Percentiles rank a stretch among this genome's conserved stretches.
These are phyloP conservation scores for Ceratina japonica DNA, from an alignment of 1,140 invertebrate species.

Conservation along the genomic window DNA sequence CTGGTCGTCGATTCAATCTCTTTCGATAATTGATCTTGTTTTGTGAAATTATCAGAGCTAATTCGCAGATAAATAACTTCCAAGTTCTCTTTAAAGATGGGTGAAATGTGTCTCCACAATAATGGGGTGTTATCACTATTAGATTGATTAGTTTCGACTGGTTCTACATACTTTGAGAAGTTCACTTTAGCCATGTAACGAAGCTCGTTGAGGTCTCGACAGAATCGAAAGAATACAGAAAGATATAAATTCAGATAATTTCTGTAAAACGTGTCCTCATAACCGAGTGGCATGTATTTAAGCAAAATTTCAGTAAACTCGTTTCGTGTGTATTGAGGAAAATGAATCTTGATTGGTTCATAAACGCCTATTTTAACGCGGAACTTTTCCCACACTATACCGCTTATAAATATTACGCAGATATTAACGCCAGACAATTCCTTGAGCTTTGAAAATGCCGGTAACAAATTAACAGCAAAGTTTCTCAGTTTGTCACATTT, in stretches of 20 bases:
- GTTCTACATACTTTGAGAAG: constrained; percentile 88
- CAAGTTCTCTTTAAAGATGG: constrained; percentile 86
- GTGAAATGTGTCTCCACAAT: constrained; percentile 89
- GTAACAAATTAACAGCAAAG: constrained; percentile 86
- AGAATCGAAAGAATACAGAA: constrained; percentile 89
- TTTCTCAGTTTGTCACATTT: constrained; percentile 88
- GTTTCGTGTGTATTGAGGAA: constrained; percentile 90
- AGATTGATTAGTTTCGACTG: constrained; percentile 82
- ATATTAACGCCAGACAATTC: constrained; percentile 87
- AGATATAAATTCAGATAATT: constrained; percentile 90
- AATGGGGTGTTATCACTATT: constrained; percentile 82
- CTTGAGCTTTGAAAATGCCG: constrained; percentile 85
- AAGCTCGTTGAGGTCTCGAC: constrained; percentile 90
- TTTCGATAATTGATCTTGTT: constrained; percentile 59
- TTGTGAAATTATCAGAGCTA: constrained; percentile 65
- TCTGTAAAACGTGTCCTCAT: constrained; percentile 82
- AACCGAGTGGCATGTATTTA: constrained; percentile 72
- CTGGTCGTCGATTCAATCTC: constrained; percentile 80
- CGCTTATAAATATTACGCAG: constrained; percentile 88
- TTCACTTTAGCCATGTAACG: constrained; percentile 85
- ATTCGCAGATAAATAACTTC: constrained; percentile 89
- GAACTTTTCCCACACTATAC: constrained; percentile 90
- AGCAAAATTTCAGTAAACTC: constrained; percentile 88
- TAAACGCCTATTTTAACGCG: constrained; percentile 83
- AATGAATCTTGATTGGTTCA: constrained; percentile 88